A percentile compares a stretch with the other conserved stretches of the same genome.
Conservation (phyloP, 2,797 vertebrate genomes). For the Gallinago solitaria region DNA sequence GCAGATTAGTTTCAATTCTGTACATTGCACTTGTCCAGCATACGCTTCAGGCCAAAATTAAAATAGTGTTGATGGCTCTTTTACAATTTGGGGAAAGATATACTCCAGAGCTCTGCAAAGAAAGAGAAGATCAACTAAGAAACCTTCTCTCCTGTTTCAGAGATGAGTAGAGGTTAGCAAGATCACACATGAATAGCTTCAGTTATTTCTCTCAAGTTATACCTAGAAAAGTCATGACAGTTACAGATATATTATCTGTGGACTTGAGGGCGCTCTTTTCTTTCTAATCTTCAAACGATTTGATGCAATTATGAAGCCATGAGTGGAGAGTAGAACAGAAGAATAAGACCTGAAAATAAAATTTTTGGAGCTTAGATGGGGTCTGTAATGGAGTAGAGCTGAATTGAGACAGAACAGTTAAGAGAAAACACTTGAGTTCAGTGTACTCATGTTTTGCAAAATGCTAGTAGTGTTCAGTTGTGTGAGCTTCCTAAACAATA, state of each 20-base stretch:
- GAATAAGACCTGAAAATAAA: neutral
- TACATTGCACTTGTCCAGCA: neutral
- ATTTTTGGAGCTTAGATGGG: neutral
- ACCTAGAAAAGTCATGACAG: neutral
- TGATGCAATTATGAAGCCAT: neutral
- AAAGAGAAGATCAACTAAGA: conserved; percentile 6
- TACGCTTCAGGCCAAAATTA: neutral
- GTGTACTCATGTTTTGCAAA: neutral
- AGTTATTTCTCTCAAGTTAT: neutral
- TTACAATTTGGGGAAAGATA: neutral
- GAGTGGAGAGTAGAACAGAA: neutral
- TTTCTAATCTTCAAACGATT: neutral
- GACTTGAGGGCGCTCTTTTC: neutral
- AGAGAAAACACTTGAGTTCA: neutral
- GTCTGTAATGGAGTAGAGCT: neutral
- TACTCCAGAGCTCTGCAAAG: neutral
- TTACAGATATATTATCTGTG: neutral
- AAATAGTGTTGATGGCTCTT: neutral
- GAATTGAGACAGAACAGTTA: neutral
- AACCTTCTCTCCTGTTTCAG: conserved; percentile 3
- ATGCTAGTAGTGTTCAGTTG: neutral
- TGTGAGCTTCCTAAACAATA: neutral
- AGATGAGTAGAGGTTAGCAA: conserved; percentile 4
- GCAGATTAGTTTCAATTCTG: neutral
- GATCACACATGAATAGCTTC: neutral